Conservation (phyloP, 2,113 vertebrate species). For the Gorsachius goisagi region DNA sequence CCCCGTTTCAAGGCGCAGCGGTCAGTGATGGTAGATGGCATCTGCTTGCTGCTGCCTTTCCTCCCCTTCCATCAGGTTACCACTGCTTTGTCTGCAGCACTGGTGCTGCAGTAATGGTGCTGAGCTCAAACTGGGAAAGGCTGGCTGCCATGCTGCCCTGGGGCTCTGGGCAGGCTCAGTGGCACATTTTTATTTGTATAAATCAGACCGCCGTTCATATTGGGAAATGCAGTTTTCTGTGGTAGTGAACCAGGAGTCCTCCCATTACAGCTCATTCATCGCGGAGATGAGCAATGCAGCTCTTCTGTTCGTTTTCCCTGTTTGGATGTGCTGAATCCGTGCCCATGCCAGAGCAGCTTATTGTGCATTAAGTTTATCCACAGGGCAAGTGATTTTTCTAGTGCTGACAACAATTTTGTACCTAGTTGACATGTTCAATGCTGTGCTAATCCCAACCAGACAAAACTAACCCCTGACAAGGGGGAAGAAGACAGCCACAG, state of each 20-base stretch:
- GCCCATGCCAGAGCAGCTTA: neutral
- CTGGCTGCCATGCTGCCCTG: rapidly evolving
- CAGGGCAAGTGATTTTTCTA: constrained; percentile 1
- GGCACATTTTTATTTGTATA: neutral
- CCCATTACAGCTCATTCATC: neutral
- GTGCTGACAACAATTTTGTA: constrained; percentile 2
- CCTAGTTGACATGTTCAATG: neutral
- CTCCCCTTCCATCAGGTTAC: neutral
- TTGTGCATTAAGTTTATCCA: neutral
- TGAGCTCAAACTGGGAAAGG: neutral
- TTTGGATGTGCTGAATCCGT: neutral
- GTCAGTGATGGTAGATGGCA: constrained; percentile 49
- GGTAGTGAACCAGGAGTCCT: neutral
- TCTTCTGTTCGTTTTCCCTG: neutral
- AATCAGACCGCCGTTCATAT: neutral
- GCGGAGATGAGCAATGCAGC: neutral
- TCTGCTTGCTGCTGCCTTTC: neutral
- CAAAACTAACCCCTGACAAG: neutral
- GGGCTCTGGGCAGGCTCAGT: neutral
- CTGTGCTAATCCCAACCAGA: neutral
- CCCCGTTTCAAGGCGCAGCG: neutral
- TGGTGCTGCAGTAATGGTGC: neutral
- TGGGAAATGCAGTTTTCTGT: neutral
- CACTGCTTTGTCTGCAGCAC: neutral
- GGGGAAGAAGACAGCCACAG: neutral